Conservation (phyloP, 2,797 vertebrate genomes). For the Ptychadena robeensis region DNA sequence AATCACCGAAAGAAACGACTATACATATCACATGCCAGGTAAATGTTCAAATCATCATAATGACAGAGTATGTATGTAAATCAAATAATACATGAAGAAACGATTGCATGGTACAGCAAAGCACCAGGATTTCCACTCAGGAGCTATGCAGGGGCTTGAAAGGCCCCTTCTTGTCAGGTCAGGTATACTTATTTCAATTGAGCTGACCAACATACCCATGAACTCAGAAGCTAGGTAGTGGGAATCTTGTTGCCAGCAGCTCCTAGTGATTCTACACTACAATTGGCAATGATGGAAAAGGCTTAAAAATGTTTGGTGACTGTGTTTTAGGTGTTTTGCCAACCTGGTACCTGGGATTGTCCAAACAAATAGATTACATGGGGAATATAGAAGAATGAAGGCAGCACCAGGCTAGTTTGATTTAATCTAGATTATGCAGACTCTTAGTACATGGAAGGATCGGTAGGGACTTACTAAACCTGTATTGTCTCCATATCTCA, state of each 20-base stretch:
- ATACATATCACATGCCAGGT: constrained; percentile 19
- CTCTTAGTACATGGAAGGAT: background rate
- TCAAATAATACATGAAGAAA: constrained; percentile 4
- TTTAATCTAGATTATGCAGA: no score
- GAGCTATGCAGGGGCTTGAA: background rate
- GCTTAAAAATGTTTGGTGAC: background rate
- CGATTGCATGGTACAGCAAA: constrained; percentile 27
- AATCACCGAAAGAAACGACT: background rate
- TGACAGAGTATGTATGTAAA: constrained; percentile 43
- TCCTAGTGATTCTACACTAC: background rate
- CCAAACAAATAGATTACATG: background rate
- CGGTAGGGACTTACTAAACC: no score
- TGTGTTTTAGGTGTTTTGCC: background rate
- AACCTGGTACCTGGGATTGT: background rate
- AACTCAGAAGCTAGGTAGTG: background rate
- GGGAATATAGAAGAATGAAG: background rate
- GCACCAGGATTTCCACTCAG: background rate
- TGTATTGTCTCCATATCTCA: no score
- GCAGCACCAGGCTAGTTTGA: no score
- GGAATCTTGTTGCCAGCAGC: background rate
- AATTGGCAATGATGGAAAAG: background rate
- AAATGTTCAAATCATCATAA: constrained; percentile 30
- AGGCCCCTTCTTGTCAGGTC: background rate
- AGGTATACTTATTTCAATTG: background rate
- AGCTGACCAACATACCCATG: background rate